Conservation (phyloP, 2,888 invertebrate genomes). For the Conus canariensis region DNA sequence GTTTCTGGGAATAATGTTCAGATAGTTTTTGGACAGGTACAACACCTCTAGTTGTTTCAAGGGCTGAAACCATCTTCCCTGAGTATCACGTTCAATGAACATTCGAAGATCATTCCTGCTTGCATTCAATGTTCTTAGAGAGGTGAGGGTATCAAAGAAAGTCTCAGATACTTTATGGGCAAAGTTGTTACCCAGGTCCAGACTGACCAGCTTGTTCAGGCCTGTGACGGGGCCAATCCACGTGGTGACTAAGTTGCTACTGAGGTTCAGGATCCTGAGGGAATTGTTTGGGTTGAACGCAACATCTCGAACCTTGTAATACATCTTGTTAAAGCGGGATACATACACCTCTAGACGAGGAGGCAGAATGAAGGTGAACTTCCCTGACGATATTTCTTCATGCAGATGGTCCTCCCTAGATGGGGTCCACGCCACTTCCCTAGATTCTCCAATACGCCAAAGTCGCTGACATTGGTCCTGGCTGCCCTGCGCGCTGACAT, state of each 20-base stretch:
- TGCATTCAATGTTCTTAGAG: neutral
- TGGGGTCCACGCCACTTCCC: neutral
- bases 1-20: neutral
- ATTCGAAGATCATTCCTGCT: neutral
- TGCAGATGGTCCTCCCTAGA: neutral
- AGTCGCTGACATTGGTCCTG: neutral
- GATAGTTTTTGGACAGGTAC: conserved; percentile 13
- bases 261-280: conserved; percentile 29
- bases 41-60: neutral
- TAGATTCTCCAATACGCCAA: neutral
- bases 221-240: conserved; percentile 43
- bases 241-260: conserved; percentile 30
- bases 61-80: neutral
- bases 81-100: neutral
- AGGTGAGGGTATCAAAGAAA: conserved; percentile 32
- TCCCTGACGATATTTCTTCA: no score
- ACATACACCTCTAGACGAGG: conserved; percentile 34
- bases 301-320: conserved; percentile 31
- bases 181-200: conserved; percentile 37
- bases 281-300: conserved; percentile 33
- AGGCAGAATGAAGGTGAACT: conserved; percentile 32
- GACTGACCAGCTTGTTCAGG: conserved; percentile 11
- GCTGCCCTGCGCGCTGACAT: no score
- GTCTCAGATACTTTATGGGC: neutral
- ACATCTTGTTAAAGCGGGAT: conserved; percentile 25